A percentile compares a stretch with the other conserved stretches of the same genome.
phyloP scores from a whole-genome alignment of 2,113 vertebrate species.

The Xiphophorus hellerii region DNA sequence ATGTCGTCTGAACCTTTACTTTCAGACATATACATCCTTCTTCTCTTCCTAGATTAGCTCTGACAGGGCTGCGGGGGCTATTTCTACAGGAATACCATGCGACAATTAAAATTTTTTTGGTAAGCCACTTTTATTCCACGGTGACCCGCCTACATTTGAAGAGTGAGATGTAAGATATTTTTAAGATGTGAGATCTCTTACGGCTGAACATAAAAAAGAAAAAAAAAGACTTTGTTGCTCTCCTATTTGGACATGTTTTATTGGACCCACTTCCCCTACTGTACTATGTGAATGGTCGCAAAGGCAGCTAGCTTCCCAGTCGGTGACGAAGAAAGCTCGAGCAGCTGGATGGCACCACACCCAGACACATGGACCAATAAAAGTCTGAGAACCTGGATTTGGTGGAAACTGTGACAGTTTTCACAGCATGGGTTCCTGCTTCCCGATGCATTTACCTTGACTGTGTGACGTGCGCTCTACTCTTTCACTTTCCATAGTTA shows the following conservation, averaged over 20 bases:
- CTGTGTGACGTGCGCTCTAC: constrained; percentile 42
- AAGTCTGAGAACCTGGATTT: constrained; percentile 68
- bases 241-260: constrained; percentile 37
- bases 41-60: constrained; percentile 65
- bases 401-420: constrained; percentile 72
- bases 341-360: constrained; percentile 72
- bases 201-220: constrained; percentile 71
- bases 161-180: constrained; percentile 69
- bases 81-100: constrained; percentile 73
- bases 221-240: constrained; percentile 55
- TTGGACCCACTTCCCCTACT: constrained; percentile 31
- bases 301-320: constrained; percentile 32
- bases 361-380: constrained; percentile 66
- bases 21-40: constrained; percentile 46
- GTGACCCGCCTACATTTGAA: constrained; percentile 68
- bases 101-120: constrained; percentile 78
- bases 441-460: constrained; percentile 40
- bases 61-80: constrained; percentile 66
- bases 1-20: constrained; percentile 42
- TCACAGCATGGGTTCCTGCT: constrained; percentile 30
- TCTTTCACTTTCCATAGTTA: constrained; percentile 59
- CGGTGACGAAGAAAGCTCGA: constrained; percentile 38
- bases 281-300: constrained; percentile 51
- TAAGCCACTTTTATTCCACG: constrained; percentile 76
- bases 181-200: constrained; percentile 76